Conservation (phyloP, 2,888 invertebrate species). For the Conistra vaccinii region DNA sequence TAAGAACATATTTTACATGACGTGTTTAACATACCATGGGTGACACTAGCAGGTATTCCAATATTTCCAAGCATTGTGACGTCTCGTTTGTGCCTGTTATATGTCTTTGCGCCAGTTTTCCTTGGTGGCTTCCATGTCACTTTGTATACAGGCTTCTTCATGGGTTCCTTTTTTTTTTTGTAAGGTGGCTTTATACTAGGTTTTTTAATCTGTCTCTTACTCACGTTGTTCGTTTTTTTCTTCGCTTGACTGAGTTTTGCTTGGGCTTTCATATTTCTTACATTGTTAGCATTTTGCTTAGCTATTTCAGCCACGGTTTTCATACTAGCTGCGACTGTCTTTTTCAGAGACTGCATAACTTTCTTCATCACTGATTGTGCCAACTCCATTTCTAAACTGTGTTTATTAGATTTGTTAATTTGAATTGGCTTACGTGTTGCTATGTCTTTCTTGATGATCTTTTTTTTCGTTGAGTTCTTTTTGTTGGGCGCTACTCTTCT, state of each 20-base stretch:
- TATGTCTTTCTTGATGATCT: conserved; percentile 62
- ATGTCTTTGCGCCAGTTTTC: background rate
- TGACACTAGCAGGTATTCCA: background rate
- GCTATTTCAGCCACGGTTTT: conserved; percentile 34
- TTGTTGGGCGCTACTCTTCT: conserved; percentile 24
- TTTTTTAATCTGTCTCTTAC: conserved; percentile 48
- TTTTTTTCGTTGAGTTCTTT: conserved; percentile 23
- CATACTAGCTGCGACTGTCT: conserved; percentile 50
- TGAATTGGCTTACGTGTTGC: conserved; percentile 58
- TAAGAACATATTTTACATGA: background rate
- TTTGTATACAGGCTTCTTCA: conserved; percentile 32
- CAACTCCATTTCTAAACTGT: conserved; percentile 54
- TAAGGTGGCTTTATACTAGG: background rate
- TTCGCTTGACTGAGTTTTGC: conserved; percentile 8
- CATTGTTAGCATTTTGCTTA: background rate
- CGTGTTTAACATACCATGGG: conserved; percentile 28
- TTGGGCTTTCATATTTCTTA: conserved; percentile 12
- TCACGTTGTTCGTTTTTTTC: conserved; percentile 33
- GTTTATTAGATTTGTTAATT: conserved; percentile 47
- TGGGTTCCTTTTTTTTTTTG: background rate
- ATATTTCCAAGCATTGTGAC: background rate
- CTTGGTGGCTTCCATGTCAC: background rate
- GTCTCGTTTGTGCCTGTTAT: conserved; percentile 39
- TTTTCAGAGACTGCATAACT: conserved; percentile 38
- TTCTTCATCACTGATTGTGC: conserved; percentile 67